Percentiles rank a stretch among this genome's conserved stretches.
phyloP scores from a whole-genome alignment of 2,888 invertebrate genomes.

The Dorcus parallelipipedus region DNA sequence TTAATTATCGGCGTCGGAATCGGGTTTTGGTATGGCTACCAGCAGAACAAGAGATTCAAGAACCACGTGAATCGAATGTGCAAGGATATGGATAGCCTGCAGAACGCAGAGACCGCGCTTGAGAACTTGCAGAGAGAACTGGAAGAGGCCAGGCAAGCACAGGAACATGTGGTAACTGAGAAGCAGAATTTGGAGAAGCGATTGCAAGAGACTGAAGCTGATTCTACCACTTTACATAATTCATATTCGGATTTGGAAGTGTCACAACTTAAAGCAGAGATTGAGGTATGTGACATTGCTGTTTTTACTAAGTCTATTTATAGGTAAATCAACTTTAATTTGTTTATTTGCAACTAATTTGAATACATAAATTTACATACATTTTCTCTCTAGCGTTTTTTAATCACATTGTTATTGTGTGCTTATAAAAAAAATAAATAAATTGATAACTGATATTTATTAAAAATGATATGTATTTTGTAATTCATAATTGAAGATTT shows the following conservation, averaged over 20 bases:
- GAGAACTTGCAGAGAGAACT: slow-evolving; percentile 82
- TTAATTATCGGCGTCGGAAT: slow-evolving; percentile 79
- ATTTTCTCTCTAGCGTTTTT: background rate
- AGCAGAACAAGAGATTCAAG: slow-evolving; percentile 85
- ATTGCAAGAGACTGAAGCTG: slow-evolving; percentile 71
- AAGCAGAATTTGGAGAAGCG: slow-evolving; percentile 79
- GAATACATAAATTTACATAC: background rate
- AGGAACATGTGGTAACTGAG: slow-evolving; percentile 78
- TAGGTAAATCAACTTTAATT: background rate
- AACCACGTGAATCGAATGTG: slow-evolving; percentile 87
- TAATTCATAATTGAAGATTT: no score
- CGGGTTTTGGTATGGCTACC: slow-evolving; percentile 88
- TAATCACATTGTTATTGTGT: no score
- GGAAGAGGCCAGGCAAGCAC: slow-evolving; percentile 76
- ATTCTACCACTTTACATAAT: slow-evolving; percentile 59
- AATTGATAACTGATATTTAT: no score
- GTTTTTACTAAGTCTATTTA: background rate
- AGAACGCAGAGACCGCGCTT: slow-evolving; percentile 84
- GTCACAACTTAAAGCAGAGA: slow-evolving; percentile 77
- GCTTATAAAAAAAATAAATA: no score
- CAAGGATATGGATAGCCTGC: slow-evolving; percentile 87
- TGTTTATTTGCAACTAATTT: background rate
- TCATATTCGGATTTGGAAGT: slow-evolving; percentile 80
- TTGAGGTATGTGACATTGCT: slow-evolving; percentile 58
- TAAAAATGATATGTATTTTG: no score